Percentiles rank a stretch among this genome's conserved stretches.
These are phyloP conservation scores for Okamejei kenojei DNA, from an alignment of 2,797 vertebrate species.

Conservation along the genomic window DNA sequence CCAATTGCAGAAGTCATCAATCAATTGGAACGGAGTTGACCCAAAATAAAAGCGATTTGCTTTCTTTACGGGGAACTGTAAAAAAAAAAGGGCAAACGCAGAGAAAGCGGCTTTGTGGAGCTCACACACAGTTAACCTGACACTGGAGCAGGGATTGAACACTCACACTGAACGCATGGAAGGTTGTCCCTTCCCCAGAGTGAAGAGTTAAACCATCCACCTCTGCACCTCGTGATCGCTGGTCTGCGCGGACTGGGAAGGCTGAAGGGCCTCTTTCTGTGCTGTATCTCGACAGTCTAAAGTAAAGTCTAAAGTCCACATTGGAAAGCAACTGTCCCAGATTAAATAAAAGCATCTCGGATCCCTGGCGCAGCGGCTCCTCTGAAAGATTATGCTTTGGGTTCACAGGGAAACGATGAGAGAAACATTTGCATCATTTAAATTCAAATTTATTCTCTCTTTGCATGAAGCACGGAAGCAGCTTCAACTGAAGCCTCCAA, in stretches of 20 bases:
- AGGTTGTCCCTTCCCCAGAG: not conserved
- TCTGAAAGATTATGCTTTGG: not conserved
- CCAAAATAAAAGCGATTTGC: not conserved
- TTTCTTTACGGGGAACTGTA: not conserved
- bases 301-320: not conserved
- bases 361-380: not conserved
- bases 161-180: not conserved
- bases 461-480: not conserved
- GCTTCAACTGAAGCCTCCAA: not conserved
- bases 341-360: not conserved
- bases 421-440: not conserved
- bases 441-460: constrained; percentile 23
- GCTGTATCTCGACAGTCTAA: no score
- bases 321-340: not conserved
- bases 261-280: no score
- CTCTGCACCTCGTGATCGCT: not conserved
- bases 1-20: constrained; percentile 6
- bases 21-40: constrained; percentile 6
- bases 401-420: not conserved
- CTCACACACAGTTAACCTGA: not conserved
- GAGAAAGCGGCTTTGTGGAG: not conserved
- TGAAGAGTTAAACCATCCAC: not conserved
- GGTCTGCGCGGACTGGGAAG: no score
- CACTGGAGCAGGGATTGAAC: not conserved
- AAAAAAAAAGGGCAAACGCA: not conserved